Conservation (phyloP, 2,113 vertebrate species). For the Atrichornis clamosus region DNA sequence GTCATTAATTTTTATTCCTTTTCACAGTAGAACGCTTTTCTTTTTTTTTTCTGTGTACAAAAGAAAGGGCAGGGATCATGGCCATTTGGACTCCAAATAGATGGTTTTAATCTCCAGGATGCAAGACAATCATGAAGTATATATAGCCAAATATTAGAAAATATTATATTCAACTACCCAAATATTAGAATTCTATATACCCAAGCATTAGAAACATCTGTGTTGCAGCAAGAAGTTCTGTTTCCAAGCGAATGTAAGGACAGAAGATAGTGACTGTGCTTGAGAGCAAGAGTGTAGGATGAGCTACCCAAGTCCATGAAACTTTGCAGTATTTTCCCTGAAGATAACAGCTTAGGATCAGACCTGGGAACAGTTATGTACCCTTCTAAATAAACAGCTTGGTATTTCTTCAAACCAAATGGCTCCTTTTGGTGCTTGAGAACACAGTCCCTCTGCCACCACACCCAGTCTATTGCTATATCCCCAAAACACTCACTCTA, state of each 20-base stretch:
- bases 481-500: background rate
- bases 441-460: background rate
- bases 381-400: background rate
- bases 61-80: background rate
- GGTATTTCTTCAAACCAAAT: background rate
- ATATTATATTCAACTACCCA: background rate
- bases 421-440: background rate
- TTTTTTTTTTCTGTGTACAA: background rate
- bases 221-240: background rate
- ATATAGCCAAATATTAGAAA: background rate
- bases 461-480: background rate
- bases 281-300: background rate
- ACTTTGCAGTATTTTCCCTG: background rate
- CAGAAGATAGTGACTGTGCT: background rate
- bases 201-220: background rate
- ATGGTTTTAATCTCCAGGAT: background rate
- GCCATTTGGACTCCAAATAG: background rate
- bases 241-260: background rate
- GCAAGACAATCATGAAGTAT: background rate
- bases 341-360: background rate
- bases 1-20: background rate
- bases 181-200: background rate
- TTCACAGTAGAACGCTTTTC: background rate
- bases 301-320: background rate
- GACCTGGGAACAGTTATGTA: background rate